These are phyloP conservation scores for Poecilia latipinna DNA, from an alignment of 2,113 vertebrate genomes.

Conservation along the genomic window DNA sequence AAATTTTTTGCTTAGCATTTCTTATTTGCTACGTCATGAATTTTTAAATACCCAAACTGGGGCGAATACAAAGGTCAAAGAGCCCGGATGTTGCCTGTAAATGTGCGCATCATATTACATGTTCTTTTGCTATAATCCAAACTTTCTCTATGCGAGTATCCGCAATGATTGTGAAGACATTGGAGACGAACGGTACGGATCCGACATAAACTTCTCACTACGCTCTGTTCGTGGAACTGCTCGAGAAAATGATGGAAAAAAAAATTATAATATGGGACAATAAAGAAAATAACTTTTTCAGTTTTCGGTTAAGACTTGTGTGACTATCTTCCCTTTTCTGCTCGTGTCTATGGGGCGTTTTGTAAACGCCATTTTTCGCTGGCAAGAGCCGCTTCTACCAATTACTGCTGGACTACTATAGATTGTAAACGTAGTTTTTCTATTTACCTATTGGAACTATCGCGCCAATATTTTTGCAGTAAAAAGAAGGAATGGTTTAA, in stretches of 20 bases:
- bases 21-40: not conserved
- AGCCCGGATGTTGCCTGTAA: not conserved
- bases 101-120: conserved; percentile 4
- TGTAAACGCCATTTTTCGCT: conserved; percentile 8
- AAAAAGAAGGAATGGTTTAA: not conserved
- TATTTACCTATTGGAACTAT: not conserved
- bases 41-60: conserved; percentile 3
- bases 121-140: conserved; percentile 4
- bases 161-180: not conserved
- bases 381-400: conserved; percentile 12
- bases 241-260: conserved; percentile 5
- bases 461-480: not conserved
- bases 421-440: conserved; percentile 47
- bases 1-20: not conserved
- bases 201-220: conserved; percentile 1
- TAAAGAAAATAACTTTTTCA: conserved; percentile 50
- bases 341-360: conserved; percentile 35
- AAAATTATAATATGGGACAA: conserved; percentile 16
- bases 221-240: conserved; percentile 3
- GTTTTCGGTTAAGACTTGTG: conserved; percentile 35
- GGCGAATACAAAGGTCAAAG: not conserved
- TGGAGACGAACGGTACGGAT: not conserved
- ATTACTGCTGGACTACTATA: conserved; percentile 29
- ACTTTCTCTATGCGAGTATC: not conserved
- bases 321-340: conserved; percentile 28